Percentiles rank a stretch among this genome's conserved stretches.
Conservation (phyloP, 2,888 invertebrate species). For the Matsumyia berberina region DNA sequence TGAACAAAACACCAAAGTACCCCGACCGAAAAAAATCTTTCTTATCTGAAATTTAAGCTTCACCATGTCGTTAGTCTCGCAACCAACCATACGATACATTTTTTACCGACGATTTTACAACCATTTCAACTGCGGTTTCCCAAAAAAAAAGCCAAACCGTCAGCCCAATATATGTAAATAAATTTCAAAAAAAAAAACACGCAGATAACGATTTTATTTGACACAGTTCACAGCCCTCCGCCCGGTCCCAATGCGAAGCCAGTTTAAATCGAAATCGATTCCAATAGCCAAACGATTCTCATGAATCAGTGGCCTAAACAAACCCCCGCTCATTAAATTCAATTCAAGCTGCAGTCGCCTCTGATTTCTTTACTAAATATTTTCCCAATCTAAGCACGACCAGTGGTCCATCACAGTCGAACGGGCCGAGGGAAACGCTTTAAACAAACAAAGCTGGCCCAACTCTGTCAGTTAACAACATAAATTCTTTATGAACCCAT, state of each 20-base stretch:
- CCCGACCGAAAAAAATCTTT: no score
- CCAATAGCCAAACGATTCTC: slow-evolving; percentile 53
- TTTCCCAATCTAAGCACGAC: slow-evolving; percentile 34
- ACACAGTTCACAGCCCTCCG: slow-evolving; percentile 18
- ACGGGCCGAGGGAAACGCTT: no score
- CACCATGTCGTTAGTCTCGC: no score
- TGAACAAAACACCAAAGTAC: no score
- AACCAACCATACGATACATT: background rate
- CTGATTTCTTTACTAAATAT: slow-evolving; percentile 58
- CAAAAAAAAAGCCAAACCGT: background rate
- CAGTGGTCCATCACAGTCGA: no score
- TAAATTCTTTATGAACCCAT: slow-evolving; percentile 72
- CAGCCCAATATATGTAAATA: no score
- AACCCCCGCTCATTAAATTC: slow-evolving; percentile 68
- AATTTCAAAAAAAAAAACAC: background rate
- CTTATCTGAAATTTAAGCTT: background rate
- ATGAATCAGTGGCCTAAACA: slow-evolving; percentile 49
- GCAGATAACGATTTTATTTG: slow-evolving; percentile 42
- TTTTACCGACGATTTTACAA: background rate
- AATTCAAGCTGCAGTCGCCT: slow-evolving; percentile 53
- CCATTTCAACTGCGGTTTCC: no score
- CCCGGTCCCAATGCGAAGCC: slow-evolving; percentile 27
- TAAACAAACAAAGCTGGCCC: slow-evolving; percentile 53
- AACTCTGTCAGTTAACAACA: slow-evolving; percentile 62
- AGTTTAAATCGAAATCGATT: slow-evolving; percentile 61